A percentile compares a stretch with the other conserved stretches of the same genome.
These are phyloP conservation scores for Phymatocera aterrima DNA, from an alignment of 2,888 invertebrate genomes.

Conservation along the genomic window DNA sequence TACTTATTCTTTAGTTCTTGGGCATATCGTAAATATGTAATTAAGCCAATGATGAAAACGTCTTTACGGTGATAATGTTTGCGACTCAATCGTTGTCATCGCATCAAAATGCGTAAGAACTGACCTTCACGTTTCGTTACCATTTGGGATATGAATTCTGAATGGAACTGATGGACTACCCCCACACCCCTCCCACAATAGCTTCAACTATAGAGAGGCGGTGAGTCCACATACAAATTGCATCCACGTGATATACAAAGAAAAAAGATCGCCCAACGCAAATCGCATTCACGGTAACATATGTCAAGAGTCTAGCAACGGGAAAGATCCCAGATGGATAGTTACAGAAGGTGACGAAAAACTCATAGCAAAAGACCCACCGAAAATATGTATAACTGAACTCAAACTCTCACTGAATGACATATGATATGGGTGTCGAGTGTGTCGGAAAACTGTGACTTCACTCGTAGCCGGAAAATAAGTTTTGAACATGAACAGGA, in stretches of 20 bases:
- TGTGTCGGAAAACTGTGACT: slow-evolving; percentile 11
- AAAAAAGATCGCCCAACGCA: not conserved
- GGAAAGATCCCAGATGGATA: not conserved
- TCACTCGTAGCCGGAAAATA: not conserved
- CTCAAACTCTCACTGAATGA: not conserved
- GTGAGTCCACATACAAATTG: not conserved
- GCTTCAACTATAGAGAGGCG: not conserved
- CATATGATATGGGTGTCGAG: not conserved
- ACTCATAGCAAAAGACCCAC: not conserved
- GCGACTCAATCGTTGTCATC: not conserved
- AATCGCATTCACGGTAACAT: not conserved
- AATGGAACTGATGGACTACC: not conserved
- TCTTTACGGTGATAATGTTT: not conserved
- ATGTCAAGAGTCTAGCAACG: not conserved
- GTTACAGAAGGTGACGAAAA: not conserved
- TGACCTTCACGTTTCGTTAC: not conserved
- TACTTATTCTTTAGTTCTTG: not conserved
- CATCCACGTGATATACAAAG: not conserved
- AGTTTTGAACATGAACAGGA: not conserved
- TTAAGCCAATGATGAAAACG: not conserved
- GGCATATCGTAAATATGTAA: not conserved
- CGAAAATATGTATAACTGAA: not conserved
- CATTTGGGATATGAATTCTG: not conserved
- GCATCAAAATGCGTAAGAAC: not conserved
- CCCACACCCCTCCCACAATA: not conserved